phyloP scores from a whole-genome alignment of 1,140 invertebrate species.

The Hydropsyche tenuis region DNA sequence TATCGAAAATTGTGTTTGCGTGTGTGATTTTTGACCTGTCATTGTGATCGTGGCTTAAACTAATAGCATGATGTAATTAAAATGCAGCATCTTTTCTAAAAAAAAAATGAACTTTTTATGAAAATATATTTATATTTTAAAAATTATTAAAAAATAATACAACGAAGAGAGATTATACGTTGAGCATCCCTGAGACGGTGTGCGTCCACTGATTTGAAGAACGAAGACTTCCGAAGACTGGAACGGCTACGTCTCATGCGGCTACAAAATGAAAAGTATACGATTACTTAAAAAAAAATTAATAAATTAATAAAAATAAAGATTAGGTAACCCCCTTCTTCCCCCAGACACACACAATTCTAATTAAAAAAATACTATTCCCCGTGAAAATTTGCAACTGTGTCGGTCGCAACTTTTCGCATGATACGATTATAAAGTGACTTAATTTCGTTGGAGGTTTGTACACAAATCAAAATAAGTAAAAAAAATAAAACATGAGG shows the following conservation, averaged over 20 bases:
- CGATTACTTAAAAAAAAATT: constrained; percentile 26
- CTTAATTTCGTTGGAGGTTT: constrained; percentile 40
- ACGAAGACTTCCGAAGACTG: neutral
- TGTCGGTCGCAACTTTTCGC: constrained; percentile 28
- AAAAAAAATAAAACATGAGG: constrained; percentile 36
- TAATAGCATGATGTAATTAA: constrained; percentile 48
- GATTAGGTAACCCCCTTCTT: no score
- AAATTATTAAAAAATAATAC: constrained; percentile 38
- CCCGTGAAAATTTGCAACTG: constrained; percentile 15
- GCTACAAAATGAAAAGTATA: constrained; percentile 30
- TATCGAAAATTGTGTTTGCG: constrained; percentile 49
- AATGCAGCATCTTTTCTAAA: constrained; percentile 44
- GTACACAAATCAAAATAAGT: constrained; percentile 35
- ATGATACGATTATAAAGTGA: constrained; percentile 38
- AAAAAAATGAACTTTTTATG: constrained; percentile 23
- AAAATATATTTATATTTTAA: constrained; percentile 7
- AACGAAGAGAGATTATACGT: constrained; percentile 39
- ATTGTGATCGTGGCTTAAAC: constrained; percentile 50
- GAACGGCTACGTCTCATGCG: constrained; percentile 17
- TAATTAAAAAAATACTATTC: constrained; percentile 10
- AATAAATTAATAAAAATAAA: neutral
- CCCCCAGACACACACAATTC: no score
- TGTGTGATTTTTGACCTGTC: constrained; percentile 50
- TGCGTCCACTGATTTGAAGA: neutral
- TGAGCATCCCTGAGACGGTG: constrained; percentile 5